Evolutionary conservation across 2,797 vertebrate species (phyloP).

Genomic region (Bradypodion pumilum): DNA sequence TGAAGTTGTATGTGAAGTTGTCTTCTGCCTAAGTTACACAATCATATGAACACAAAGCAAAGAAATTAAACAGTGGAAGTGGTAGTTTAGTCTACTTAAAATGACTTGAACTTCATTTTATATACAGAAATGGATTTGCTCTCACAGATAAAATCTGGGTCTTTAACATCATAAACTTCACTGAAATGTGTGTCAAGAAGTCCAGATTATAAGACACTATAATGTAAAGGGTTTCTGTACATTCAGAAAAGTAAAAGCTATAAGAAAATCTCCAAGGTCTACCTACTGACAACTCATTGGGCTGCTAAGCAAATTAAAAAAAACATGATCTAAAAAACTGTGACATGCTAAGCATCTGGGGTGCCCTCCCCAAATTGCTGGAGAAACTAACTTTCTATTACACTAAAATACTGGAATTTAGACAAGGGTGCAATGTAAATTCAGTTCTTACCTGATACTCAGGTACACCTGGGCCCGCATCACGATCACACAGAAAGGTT

Average conservation of each 20-base stretch:
- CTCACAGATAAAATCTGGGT: background rate
- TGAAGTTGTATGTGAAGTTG: constrained; percentile 91
- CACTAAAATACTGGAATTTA: background rate
- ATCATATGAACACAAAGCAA: background rate
- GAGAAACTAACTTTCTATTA: background rate
- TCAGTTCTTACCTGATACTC: constrained; percentile 86
- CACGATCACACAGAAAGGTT: constrained; percentile 91
- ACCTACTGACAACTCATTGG: background rate
- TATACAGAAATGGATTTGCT: background rate
- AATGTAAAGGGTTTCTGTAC: no score
- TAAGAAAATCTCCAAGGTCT: background rate
- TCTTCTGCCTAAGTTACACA: constrained; percentile 82
- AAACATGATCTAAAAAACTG: background rate
- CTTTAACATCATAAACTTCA: background rate
- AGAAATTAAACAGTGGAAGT: background rate
- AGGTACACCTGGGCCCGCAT: constrained; percentile 82
- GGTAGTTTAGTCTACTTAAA: background rate
- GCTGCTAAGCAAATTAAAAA: background rate
- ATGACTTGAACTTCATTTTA: background rate
- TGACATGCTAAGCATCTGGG: background rate
- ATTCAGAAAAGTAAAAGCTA: background rate
- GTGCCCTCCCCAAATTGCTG: background rate
- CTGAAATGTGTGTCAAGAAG: background rate
- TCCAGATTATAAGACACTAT: background rate
- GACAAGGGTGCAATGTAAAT: no score